Base-by-base conservation (phyloP, 92 coral and sea anemone genomes). In the Desmophyllum pertusum region DNA sequence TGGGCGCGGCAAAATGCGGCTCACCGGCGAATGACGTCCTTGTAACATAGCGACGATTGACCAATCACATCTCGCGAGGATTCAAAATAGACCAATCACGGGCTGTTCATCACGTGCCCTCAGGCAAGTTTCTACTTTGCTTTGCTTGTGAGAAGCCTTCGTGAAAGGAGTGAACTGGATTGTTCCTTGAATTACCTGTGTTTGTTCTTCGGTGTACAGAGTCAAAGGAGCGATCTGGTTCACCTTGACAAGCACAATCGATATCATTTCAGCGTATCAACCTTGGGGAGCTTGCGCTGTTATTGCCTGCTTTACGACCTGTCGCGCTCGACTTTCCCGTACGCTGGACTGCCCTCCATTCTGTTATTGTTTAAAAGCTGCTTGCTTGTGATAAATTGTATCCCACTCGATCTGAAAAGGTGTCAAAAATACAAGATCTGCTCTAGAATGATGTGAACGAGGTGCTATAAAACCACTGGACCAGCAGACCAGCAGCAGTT, bases 11-110 rank as follows among this genome's bases (percentile, higher is more conserved):
- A 87, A 88, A 86, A 68, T 77, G 85, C 36, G 78, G 85, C 53
- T 23, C 39, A 87, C 87, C 70, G 88, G 80, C 42, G 92, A 84
- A 88, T 94, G 98, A 94, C 98, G 98, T 94, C 81, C 93, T 77
- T 92, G 98, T 94, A 80, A 87, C 98, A 83, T 94, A 89, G 98
- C 91, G 93, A 94, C 98, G 76, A 81, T 75, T 57, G 80, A 87
- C 98, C 98, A 94, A 94, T 94, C 95, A 94, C 81, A 79, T 59
- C 79, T 62, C 83, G 84, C 77, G 88, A 83, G 83, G 90, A 84
- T 92, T 94, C 94, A 93, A 94, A 89, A 91, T 69, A 70, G 85
- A 84, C 98, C 98, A 94, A 94, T 94, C 98, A 92, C 81, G 77
- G 57, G 80, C 53, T 57, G 38, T 63, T 70, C 84, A 81, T 94